Evolutionary conservation across 2,797 vertebrate genomes (phyloP).

Genomic region (Triplophysa bombifrons): DNA sequence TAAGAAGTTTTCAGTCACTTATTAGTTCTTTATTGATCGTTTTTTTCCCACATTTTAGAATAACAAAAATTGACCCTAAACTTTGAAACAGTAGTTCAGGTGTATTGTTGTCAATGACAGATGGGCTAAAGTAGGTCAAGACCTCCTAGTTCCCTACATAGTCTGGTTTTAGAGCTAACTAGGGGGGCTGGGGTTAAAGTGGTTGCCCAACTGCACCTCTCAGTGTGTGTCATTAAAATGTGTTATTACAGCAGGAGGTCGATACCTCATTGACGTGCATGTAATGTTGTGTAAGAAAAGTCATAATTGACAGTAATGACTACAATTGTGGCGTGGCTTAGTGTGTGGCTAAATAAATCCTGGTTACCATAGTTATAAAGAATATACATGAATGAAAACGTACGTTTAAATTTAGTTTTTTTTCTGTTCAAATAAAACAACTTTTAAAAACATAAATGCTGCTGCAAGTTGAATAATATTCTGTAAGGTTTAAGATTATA

Average conservation of each 20-base stretch:
- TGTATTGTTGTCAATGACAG: neutral
- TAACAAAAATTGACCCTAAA: too few relatives aligned
- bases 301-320: conserved; percentile 1
- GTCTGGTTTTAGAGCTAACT: neutral
- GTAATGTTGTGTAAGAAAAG: neutral
- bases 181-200: neutral
- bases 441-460: too few relatives aligned
- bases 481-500: too few relatives aligned
- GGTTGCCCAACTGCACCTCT: neutral
- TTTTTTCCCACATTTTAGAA: too few relatives aligned
- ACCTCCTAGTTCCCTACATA: neutral
- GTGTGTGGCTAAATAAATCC: neutral
- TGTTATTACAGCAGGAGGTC: conserved; percentile 1
- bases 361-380: neutral
- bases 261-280: neutral
- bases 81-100: neutral
- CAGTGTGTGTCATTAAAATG: neutral
- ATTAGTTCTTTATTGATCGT: too few relatives aligned
- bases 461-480: too few relatives aligned
- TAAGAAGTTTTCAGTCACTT: too few relatives aligned
- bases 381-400: neutral
- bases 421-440: neutral
- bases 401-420: too few relatives aligned
- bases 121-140: neutral
- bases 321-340: neutral